Percentiles rank a stretch among this genome's conserved stretches.
Conservation (phyloP, 64 coral and sea anemone genomes). For the Porites australiensis region DNA sequence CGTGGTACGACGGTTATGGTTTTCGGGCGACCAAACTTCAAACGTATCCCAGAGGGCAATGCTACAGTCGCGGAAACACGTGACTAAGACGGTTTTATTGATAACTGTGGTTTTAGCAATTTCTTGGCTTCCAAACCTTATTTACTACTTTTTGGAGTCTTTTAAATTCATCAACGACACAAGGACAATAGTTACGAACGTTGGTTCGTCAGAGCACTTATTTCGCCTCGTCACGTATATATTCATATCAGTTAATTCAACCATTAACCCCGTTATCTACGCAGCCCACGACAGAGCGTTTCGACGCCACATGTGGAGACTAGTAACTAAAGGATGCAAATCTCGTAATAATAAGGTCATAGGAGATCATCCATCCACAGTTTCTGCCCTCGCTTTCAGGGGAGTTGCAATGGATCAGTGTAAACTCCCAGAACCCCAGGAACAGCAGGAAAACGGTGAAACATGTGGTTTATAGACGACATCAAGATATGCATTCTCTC, state of each 20-base stretch:
- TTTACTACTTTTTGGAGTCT: slow-evolving; percentile 24
- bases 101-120: slow-evolving; percentile 49
- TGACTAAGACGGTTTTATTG: slow-evolving; percentile 41
- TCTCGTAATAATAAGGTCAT: neutral
- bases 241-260: slow-evolving; percentile 24
- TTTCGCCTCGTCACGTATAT: slow-evolving; percentile 6
- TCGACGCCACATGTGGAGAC: slow-evolving; percentile 10
- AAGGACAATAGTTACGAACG: neutral
- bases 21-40: neutral
- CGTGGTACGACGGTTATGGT: slow-evolving; percentile 47
- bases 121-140: slow-evolving; percentile 59
- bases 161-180: slow-evolving; percentile 21
- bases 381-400: neutral
- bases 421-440: neutral
- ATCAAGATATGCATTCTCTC: too few species aligned
- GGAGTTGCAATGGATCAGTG: slow-evolving; percentile 6
- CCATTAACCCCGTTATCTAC: slow-evolving; percentile 7
- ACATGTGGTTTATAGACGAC: too few species aligned
- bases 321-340: neutral
- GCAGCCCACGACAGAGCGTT: slow-evolving; percentile 6
- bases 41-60: slow-evolving; percentile 35
- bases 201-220: neutral
- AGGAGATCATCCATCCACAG: neutral
- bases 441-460: too few species aligned
- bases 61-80: slow-evolving; percentile 50